These are phyloP conservation scores for Ganaspis brasiliensis DNA, from an alignment of 2,888 invertebrate genomes.

Conservation along the genomic window DNA sequence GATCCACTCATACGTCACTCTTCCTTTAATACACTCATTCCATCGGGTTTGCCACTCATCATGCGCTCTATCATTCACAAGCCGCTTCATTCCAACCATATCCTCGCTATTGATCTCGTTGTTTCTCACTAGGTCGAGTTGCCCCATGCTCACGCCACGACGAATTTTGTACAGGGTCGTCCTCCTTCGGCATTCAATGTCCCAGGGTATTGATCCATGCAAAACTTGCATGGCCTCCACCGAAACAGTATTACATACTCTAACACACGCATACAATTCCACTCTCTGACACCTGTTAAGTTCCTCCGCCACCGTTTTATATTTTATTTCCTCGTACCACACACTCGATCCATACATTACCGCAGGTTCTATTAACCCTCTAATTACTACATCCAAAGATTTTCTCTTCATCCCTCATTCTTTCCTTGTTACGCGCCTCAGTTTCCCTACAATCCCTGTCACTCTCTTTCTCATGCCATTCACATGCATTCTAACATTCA, in stretches of 20 bases:
- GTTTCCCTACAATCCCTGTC: too few species aligned
- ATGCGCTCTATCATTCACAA: too few species aligned
- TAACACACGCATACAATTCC: too few species aligned
- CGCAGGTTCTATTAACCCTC: background rate
- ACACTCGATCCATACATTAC: slow-evolving; percentile 23
- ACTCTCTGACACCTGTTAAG: too few species aligned
- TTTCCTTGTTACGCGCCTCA: slow-evolving; percentile 47
- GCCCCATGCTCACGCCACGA: slow-evolving; percentile 22
- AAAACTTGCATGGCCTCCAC: slow-evolving; percentile 58
- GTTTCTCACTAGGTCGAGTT: slow-evolving; percentile 11
- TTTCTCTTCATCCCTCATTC: slow-evolving; percentile 37
- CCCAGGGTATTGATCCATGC: slow-evolving; percentile 52
- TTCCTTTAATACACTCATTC: too few species aligned
- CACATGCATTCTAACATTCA: too few species aligned
- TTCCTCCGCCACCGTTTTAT: too few species aligned
- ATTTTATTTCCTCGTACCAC: too few species aligned
- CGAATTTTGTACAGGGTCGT: background rate
- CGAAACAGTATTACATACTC: slow-evolving; percentile 57
- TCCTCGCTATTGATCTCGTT: background rate
- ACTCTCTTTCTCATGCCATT: too few species aligned
- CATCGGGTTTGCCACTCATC: too few species aligned
- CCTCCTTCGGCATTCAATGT: slow-evolving; percentile 46
- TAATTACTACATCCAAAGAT: background rate
- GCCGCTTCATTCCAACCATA: background rate
- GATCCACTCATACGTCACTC: too few species aligned